Evolutionary conservation across 1,140 invertebrate species (phyloP).

Genomic region (Drosophila paulistorum): DNA sequence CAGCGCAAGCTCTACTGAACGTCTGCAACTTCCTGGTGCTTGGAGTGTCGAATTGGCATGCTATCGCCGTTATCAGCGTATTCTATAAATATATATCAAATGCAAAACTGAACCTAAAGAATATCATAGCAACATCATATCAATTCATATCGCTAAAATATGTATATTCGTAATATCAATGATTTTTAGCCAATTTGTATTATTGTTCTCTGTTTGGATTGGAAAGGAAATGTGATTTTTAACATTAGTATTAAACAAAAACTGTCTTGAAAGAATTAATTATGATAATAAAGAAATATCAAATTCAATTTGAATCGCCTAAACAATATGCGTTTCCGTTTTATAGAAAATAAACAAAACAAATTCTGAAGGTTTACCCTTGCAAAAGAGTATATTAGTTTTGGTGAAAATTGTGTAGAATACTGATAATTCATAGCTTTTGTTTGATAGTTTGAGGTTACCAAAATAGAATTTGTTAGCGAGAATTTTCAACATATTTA

Average conservation of each 20-base stretch:
- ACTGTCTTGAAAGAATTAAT: neutral
- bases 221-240: conserved; percentile 61
- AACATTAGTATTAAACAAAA: conserved; percentile 36
- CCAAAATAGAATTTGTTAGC: no score
- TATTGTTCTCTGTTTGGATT: conserved; percentile 26
- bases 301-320: neutral
- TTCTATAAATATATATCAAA: conserved; percentile 33
- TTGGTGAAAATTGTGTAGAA: no score
- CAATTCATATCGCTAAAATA: conserved; percentile 74
- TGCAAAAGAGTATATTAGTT: no score
- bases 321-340: neutral
- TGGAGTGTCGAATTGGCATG: conserved; percentile 57
- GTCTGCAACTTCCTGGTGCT: conserved; percentile 46
- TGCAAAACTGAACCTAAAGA: conserved; percentile 69
- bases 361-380: no score
- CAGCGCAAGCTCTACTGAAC: neutral
- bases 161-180: conserved; percentile 27
- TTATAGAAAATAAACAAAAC: no score
- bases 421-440: no score
- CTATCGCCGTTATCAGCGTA: conserved; percentile 53
- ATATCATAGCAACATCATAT: conserved; percentile 82
- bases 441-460: no score
- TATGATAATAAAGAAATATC: neutral
- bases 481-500: no score
- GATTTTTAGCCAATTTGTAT: conserved; percentile 42